Base-by-base conservation (phyloP, 1,140 invertebrate genomes). In the Whitmania pigra region DNA sequence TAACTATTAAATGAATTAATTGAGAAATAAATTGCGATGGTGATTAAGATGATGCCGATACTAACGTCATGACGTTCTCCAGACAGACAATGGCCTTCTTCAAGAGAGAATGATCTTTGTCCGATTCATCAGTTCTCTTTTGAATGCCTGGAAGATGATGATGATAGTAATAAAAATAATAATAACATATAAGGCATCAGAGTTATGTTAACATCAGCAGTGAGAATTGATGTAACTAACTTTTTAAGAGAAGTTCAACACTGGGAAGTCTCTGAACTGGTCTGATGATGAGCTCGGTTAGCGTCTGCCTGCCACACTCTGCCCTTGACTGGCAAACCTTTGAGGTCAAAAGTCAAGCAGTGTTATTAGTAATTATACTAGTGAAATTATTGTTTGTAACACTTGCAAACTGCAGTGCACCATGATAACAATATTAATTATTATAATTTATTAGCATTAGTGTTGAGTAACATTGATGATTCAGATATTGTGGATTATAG, bases 231-330 rank as follows among this genome's bases (percentile, higher is more conserved):
- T n/a, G 20, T 63, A 18, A 68, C 43, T 53, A 31, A 72, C 57
- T 49, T 69, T 69, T 73, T 20, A 98, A 85, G 76, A 98, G 87
- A 77, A 98, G 86, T 82, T 90, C 91, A 78, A 97, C 90, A 84
- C 92, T 94, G 69, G 94, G 93, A 81, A 99, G 85, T 79, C 95
- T 86, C 85, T 98, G 95, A 63, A 98, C 92, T 71, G 95, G 94
- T 77, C 94, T 87, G 76, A 98, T 97, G 79, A 99, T 86, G 67
- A 99, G 85, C 79, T 98, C 95, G 79, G 91, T 89, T 73, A 99
- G 85, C 77, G 88, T 93, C 83, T 98, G 93, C 77, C 94, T 86
- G 3, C 93, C 92, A 84, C 94, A 97, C 82, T 98, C 94, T 5
- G 92, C 91, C 72, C 81, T 81, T 15, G 75, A 79, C 67, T 74